These are phyloP conservation scores for Parauchenoglanis ngamensis DNA, from an alignment of 2,797 vertebrate genomes.

Conservation along the genomic window DNA sequence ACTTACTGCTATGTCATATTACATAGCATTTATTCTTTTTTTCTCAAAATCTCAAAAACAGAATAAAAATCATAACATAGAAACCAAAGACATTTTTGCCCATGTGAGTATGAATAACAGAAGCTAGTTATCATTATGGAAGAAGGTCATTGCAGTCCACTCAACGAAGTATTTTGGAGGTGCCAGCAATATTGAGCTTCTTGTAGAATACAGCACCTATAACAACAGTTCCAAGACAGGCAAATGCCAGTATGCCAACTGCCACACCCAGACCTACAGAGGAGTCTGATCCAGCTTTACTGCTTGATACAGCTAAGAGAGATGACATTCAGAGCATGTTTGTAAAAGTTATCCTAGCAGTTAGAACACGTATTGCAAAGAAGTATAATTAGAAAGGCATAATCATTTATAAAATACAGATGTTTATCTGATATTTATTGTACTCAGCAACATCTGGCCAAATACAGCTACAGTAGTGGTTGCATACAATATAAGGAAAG, in stretches of 20 bases:
- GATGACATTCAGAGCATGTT: neutral
- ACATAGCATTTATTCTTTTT: neutral
- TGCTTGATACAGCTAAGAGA: slow-evolving; percentile 21
- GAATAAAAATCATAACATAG: slow-evolving; percentile 33
- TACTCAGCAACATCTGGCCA: neutral
- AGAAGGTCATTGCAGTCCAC: slow-evolving; percentile 18
- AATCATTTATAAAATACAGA: neutral
- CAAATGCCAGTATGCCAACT: slow-evolving; percentile 71
- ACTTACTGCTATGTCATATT: slow-evolving; percentile 2
- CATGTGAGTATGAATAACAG: slow-evolving; percentile 16
- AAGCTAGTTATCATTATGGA: slow-evolving; percentile 23
- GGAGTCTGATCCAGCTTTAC: slow-evolving; percentile 29
- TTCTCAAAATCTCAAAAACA: slow-evolving; percentile 2
- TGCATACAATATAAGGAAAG: neutral
- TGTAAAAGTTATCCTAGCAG: neutral
- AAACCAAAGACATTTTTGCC: slow-evolving; percentile 21
- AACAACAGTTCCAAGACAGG: slow-evolving; percentile 61
- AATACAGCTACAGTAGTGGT: neutral
- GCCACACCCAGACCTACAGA: slow-evolving; percentile 67
- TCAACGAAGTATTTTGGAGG: slow-evolving; percentile 57
- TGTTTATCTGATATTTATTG: neutral
- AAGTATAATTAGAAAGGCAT: neutral
- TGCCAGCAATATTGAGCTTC: slow-evolving; percentile 53
- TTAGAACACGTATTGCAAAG: neutral
- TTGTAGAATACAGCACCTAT: slow-evolving; percentile 71